Percentiles rank a stretch among this genome's conserved stretches.
Conservation (phyloP, 2,797 vertebrate genomes). For the Muscicapa comitata region DNA sequence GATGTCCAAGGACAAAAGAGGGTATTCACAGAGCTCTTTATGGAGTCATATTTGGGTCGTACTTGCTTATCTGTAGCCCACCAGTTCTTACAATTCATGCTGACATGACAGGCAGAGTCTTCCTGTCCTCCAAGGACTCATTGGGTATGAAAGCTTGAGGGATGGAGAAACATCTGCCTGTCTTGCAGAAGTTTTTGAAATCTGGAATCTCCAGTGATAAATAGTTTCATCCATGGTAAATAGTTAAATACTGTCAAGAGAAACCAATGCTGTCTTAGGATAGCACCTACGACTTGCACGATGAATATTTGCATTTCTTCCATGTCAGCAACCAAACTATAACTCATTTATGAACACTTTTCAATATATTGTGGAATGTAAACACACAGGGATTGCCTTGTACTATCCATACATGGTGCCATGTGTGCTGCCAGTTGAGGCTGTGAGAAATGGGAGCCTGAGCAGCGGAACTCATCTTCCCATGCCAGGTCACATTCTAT, state of each 20-base stretch:
- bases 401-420: fast-evolving
- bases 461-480: background rate
- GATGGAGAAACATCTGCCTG: background rate
- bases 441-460: fast-evolving
- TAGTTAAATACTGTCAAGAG: background rate
- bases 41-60: background rate
- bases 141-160: background rate
- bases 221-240: background rate
- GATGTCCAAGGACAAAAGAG: background rate
- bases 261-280: background rate
- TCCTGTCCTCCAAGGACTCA: background rate
- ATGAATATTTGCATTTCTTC: background rate
- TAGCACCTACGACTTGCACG: background rate
- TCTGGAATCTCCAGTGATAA: background rate
- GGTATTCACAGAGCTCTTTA: background rate
- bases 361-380: background rate
- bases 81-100: too few species aligned
- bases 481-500: background rate
- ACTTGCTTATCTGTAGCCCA: background rate
- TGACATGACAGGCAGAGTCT: background rate
- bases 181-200: background rate
- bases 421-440: fast-evolving
- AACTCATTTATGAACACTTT: background rate
- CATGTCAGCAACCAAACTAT: background rate
- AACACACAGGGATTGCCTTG: background rate